Base-by-base conservation (phyloP, 2,113 vertebrate genomes). In the Nycticebus coucang region DNA sequence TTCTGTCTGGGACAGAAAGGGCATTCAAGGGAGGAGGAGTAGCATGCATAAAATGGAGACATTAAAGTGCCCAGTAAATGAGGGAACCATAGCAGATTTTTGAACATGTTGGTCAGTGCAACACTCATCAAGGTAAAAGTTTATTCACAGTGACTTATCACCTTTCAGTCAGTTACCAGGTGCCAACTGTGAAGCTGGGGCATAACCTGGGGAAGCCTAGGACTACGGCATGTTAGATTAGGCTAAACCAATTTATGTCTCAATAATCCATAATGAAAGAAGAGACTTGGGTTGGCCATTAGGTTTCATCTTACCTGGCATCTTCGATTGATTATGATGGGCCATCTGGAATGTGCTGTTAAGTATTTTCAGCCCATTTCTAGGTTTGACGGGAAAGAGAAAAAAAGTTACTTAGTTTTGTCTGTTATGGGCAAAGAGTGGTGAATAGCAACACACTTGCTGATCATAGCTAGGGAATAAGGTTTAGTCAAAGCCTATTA, bases 201-300 rank as follows among this genome's bases (percentile, higher is more conserved):
- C 77, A 74, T 94, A 88, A 82, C 57, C 59, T 75, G 41, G 78
- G 85, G 28, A 94, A 82, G 68, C 66, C 68, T 81, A 82, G 41
- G 57, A 69, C 50, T 77, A 41, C 35, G 69, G 13, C 50, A 50
- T 60, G 30, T 83, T 81, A 74, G 75, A 55, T 55, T 77, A 84
- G 69, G 71, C 72, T 94, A 78, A 59, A 53, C 35, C 78, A 90
- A 90, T 85, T 90, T 83, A 60, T 69, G 62, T 85, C 71, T 66
- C 35, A 82, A 83, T 89, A 94, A 84, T 78, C 30, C 37, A 77
- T n/a, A 77, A 62, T 78, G 60, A 94, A 89, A 60, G 50, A 94
- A 60, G 37, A 90, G 35, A 94, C 33, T 35, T 19, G 5, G 69
- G 37, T 60, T 60, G 33, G 71, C 50, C 85, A 85, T 77, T 84